phyloP scores from a whole-genome alignment of 2,888 invertebrate genomes.

The Drosophila limbata region DNA sequence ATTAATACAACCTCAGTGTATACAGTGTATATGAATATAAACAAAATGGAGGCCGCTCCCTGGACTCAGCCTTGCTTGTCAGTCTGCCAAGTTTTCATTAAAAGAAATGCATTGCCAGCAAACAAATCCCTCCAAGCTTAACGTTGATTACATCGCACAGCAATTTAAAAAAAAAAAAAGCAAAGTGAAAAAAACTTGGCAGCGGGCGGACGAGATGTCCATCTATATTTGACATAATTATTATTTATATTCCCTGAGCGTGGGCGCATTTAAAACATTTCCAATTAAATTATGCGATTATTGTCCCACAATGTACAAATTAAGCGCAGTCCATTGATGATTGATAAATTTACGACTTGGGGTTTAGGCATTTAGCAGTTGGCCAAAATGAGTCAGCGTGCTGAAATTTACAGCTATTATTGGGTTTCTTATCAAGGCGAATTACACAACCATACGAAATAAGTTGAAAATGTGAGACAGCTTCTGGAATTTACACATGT shows the following conservation, averaged over 20 bases:
- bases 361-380: conserved; percentile 17
- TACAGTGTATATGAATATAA: neutral
- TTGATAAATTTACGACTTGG: conserved; percentile 50
- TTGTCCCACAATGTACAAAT: conserved; percentile 14
- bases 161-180: conserved; percentile 56
- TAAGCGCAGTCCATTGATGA: conserved; percentile 6
- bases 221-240: conserved; percentile 68
- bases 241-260: conserved; percentile 43
- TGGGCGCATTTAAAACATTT: conserved; percentile 43
- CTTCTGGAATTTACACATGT: neutral
- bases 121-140: conserved; percentile 59
- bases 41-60: neutral
- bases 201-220: conserved; percentile 22
- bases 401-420: neutral
- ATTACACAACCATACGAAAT: conserved; percentile 1
- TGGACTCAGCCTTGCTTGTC: conserved; percentile 52
- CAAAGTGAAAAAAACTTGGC: conserved; percentile 48
- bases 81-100: conserved; percentile 77
- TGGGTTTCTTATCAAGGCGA: conserved; percentile 1
- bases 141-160: conserved; percentile 61
- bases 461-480: neutral
- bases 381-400: conserved; percentile 34
- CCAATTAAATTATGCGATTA: conserved; percentile 55
- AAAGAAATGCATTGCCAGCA: conserved; percentile 66
- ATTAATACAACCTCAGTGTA: neutral